These are phyloP conservation scores for Eupithecia subfuscata DNA, from an alignment of 2,888 invertebrate genomes.

Conservation along the genomic window DNA sequence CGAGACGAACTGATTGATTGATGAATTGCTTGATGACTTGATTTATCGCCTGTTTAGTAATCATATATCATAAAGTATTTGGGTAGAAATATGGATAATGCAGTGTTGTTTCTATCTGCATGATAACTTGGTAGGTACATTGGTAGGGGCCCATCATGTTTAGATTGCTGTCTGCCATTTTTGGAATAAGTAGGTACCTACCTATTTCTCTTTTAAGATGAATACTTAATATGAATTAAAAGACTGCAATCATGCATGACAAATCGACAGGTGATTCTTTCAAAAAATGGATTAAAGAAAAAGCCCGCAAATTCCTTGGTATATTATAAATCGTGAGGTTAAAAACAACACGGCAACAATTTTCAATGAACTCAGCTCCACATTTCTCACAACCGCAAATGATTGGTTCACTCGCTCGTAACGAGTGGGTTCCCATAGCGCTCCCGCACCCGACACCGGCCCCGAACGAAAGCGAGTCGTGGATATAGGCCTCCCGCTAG, in stretches of 20 bases:
- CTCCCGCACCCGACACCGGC: constrained; percentile 35
- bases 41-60: constrained; percentile 23
- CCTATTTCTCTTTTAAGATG: no score
- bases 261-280: not conserved
- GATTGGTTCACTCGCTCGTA: constrained; percentile 7
- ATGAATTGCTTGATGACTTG: constrained; percentile 29
- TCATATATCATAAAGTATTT: no score
- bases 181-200: no score
- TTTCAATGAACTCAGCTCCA: not conserved
- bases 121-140: not conserved
- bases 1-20: constrained; percentile 21
- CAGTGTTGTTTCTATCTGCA: not conserved
- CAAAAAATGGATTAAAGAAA: not conserved
- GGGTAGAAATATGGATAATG: constrained; percentile 12
- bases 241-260: not conserved
- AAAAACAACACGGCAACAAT: not conserved
- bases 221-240: no score
- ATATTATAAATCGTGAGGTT: not conserved
- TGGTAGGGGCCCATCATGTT: no score
- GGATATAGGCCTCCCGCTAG: constrained; percentile 37
- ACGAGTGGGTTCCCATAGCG: constrained; percentile 17
- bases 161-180: no score
- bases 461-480: constrained; percentile 39
- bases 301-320: not conserved
- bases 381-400: constrained; percentile 12